phyloP scores from a whole-genome alignment of 35 echinoderm and acorn worm species.

The Anneissia japonica region DNA sequence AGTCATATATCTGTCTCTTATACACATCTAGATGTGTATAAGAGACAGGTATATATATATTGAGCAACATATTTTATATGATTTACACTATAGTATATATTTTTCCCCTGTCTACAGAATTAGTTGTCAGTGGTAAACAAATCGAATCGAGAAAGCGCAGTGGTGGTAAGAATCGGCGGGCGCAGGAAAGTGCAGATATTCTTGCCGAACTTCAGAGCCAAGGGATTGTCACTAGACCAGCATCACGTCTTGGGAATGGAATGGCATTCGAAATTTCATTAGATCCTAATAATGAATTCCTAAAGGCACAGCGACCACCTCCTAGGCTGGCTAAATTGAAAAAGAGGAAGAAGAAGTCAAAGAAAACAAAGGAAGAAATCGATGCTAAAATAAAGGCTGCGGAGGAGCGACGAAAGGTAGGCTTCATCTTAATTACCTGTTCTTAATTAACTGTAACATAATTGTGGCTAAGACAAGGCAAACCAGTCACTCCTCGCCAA shows the following conservation, averaged over 20 bases:
- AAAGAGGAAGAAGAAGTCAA: conserved; percentile 82
- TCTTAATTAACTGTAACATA: no score
- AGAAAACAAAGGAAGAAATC: conserved; percentile 74
- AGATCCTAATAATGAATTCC: conserved; percentile 53
- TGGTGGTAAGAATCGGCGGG: conserved; percentile 23
- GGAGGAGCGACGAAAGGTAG: conserved; percentile 83
- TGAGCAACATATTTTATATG: no score
- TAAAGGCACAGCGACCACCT: conserved; percentile 56
- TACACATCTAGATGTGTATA: no score
- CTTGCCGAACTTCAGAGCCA: conserved; percentile 63
- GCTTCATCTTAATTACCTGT: no score
- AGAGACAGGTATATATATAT: no score
- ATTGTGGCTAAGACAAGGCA: no score
- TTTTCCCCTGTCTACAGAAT: conserved; percentile 34
- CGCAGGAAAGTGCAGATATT: conserved; percentile 49
- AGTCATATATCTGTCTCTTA: no score
- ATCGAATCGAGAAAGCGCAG: conserved; percentile 57
- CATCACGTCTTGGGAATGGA: conserved; percentile 42
- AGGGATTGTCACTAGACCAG: conserved; percentile 52
- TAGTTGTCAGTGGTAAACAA: conserved; percentile 58
- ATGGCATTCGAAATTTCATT: conserved; percentile 87
- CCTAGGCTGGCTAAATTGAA: conserved; percentile 86
- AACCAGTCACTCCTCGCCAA: no score
- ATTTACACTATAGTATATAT: no score
- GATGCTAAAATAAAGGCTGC: conserved; percentile 86